Conservation (phyloP, 2,113 vertebrate species). For the Amblyopsis rosae region DNA sequence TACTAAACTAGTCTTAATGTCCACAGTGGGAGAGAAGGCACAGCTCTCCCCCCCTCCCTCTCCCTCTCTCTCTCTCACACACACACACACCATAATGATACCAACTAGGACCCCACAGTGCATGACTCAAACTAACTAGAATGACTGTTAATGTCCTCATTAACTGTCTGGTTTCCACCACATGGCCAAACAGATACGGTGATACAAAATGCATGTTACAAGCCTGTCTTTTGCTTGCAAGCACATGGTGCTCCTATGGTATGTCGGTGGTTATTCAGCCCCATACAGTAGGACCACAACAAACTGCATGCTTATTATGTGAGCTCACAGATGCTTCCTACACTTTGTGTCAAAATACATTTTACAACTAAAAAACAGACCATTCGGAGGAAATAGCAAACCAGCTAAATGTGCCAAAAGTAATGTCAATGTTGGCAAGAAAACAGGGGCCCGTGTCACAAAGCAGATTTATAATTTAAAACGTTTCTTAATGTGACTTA, state of each 20-base stretch:
- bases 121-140: constrained; percentile 53
- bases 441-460: not conserved
- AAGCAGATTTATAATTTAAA: not conserved
- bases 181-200: constrained; percentile 31
- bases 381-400: constrained; percentile 3
- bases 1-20: constrained; percentile 57
- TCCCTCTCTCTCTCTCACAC: not conserved
- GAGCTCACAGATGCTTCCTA: not conserved
- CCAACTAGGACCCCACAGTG: constrained; percentile 44
- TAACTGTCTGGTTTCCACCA: constrained; percentile 50
- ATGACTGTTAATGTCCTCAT: constrained; percentile 55
- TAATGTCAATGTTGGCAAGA: not conserved
- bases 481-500: not conserved
- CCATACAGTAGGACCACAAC: not conserved
- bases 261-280: no score
- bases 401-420: not conserved
- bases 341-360: constrained; percentile 2
- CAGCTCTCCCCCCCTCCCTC: constrained; percentile 28
- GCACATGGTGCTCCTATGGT: no score
- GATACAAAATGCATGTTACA: not conserved
- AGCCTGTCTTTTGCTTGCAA: no score
- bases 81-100: constrained; percentile 30
- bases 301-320: not conserved
- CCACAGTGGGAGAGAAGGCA: constrained; percentile 52
- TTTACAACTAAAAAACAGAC: not conserved